A percentile compares a stretch with the other conserved stretches of the same genome.
Conservation (phyloP, 1,140 invertebrate species). For the Parapsyche elsis region DNA sequence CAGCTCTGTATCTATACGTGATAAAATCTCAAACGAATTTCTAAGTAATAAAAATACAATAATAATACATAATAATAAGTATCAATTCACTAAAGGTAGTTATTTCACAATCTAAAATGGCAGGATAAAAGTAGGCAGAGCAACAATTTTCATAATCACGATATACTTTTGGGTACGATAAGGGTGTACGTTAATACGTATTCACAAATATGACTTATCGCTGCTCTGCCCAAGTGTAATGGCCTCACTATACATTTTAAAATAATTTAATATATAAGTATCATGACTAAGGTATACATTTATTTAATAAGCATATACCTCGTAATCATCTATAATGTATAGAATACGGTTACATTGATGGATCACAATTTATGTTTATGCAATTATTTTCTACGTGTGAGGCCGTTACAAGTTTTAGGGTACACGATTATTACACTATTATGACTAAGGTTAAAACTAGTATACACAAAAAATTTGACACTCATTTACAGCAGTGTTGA, state of each 20-base stretch:
- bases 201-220: constrained; percentile 12
- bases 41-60: constrained; percentile 27
- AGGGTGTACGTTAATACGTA: neutral
- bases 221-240: constrained; percentile 15
- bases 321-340: constrained; percentile 23
- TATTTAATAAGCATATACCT: neutral
- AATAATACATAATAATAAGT: constrained; percentile 17
- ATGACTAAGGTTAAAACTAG: constrained; percentile 26
- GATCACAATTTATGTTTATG: neutral
- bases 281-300: too few species aligned
- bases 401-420: constrained; percentile 25
- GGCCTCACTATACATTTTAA: constrained; percentile 5
- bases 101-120: constrained; percentile 32
- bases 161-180: neutral
- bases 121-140: constrained; percentile 38
- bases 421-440: constrained; percentile 8
- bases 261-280: neutral
- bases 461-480: constrained; percentile 41
- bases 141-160: neutral
- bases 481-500: constrained; percentile 27
- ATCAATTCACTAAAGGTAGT: constrained; percentile 26
- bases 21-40: constrained; percentile 33
- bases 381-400: neutral
- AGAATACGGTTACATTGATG: neutral
- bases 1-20: neutral